Percentiles rank a stretch among this genome's conserved stretches.
Evolutionary conservation across 2,797 vertebrate species (phyloP).

Genomic region (Coregonus suidteri): DNA sequence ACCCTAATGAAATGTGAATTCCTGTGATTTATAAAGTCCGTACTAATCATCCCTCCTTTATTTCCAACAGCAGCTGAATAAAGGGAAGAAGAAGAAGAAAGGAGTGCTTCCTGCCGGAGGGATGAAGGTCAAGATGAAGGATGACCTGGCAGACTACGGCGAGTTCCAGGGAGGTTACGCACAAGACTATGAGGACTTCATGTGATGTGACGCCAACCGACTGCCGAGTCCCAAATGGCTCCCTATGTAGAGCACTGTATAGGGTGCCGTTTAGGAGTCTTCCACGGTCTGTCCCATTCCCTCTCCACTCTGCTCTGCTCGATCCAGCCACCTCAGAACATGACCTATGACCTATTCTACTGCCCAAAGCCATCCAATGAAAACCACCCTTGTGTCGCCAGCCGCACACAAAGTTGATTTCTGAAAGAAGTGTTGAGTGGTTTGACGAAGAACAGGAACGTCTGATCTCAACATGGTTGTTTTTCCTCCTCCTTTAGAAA

Average conservation of each 20-base stretch:
- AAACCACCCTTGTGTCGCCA: not conserved
- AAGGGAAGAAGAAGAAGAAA: conserved; percentile 91
- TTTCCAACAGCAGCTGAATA: conserved; percentile 75
- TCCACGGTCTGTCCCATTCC: conserved; percentile 14
- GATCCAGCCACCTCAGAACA: conserved; percentile 31
- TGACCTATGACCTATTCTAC: conserved; percentile 40
- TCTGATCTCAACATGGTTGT: conserved; percentile 3
- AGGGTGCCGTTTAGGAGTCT: not conserved
- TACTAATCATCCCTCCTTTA: not conserved
- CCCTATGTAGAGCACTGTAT: not conserved
- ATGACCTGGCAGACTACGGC: conserved; percentile 85
- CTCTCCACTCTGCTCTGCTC: conserved; percentile 68
- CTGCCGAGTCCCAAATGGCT: conserved; percentile 11
- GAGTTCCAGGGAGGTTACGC: conserved; percentile 83
- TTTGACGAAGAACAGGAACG: not conserved
- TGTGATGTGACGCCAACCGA: conserved; percentile 76
- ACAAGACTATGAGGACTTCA: conserved; percentile 88
- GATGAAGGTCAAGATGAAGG: conserved; percentile 87
- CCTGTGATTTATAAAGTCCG: not conserved
- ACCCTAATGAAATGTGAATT: too few relatives aligned
- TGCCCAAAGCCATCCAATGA: conserved; percentile 82
- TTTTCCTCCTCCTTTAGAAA: conserved; percentile 9
- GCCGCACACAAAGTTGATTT: not conserved
- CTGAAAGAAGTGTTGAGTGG: not conserved
- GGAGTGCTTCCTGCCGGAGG: conserved; percentile 83